Base-by-base conservation (phyloP, 2,888 invertebrate species). In the Leptinotarsa juncta region DNA sequence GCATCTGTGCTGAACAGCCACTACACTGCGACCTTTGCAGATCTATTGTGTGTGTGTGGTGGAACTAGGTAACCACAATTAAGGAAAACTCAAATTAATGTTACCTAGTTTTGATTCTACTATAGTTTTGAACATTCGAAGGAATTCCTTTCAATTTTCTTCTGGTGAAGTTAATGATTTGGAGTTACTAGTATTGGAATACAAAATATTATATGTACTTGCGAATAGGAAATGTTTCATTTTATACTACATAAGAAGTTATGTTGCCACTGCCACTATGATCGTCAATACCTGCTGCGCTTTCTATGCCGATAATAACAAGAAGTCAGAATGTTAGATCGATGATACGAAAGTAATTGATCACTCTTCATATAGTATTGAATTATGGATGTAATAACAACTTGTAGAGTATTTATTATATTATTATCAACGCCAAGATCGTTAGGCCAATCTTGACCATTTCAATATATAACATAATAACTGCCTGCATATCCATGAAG, bases 291-390 rank as follows among this genome's bases (percentile, higher is more conserved):
- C 51, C 16, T 14, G 57, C 23, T 1, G 57, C 23, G 62, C 32
- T 62, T 62, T 62, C 62, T 62, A 62, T n/a, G 42, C 62, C 62
- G 62, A 32, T 42, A 62, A 23, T 62, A 62, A 62, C 62, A 62
- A 60, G 60, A 60, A 62, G 42, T 62, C 42, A 18, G 32, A 42
- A 42, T 62, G 26, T 62, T 32, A 10, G 62, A 62, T 62, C 42
- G 26, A 14, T n/a, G 62, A 62, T 62, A 62, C 14, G 62, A 42
- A 62, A 62, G 62, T 62, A 62, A 62, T 15, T 62, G 62, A 32
- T 62, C n/a, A 4, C 42, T 32, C 32, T n/a, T 62, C 42, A 15
- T 42, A 42, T 42, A 42, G 26, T 62, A 62, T 62, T 62, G 32
- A 62, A 62, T 62, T 32, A 32, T 62, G 62, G 32, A 42, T 62